Conservation (phyloP, 2,888 invertebrate genomes). For the Netelia inedita region DNA sequence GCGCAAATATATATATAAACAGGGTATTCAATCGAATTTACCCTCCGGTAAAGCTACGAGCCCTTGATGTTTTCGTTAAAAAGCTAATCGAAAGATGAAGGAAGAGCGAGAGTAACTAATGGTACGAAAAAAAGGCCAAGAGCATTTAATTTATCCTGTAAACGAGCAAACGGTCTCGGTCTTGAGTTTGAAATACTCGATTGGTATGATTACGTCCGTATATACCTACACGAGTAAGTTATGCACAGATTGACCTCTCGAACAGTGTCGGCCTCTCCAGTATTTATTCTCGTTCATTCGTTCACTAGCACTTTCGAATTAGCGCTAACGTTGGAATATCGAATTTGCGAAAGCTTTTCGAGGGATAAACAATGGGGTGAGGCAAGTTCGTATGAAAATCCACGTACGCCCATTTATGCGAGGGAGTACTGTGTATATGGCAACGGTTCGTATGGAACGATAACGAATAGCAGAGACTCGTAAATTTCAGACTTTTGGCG, state of each 20-base stretch:
- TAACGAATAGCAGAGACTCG: conserved; percentile 52
- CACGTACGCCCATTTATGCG: not conserved
- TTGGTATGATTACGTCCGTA: not conserved
- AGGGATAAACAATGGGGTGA: too few relatives aligned
- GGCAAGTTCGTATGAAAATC: not conserved
- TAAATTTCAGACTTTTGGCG: conserved; percentile 52
- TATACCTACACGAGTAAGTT: not conserved
- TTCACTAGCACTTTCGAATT: too few relatives aligned
- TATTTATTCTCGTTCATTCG: not conserved
- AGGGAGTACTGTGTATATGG: not conserved
- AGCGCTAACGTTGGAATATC: too few relatives aligned
- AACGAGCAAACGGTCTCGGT: not conserved
- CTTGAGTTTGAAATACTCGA: not conserved
- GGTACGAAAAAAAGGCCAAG: not conserved
- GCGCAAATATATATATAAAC: conserved; percentile 44
- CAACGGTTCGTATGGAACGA: conserved; percentile 10
- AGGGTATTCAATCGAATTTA: conserved; percentile 60
- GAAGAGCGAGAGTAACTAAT: conserved; percentile 15
- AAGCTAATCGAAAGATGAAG: conserved; percentile 39
- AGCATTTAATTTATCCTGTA: not conserved
- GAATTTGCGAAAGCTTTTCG: too few relatives aligned
- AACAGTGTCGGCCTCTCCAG: too few relatives aligned
- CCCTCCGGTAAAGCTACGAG: conserved; percentile 41
- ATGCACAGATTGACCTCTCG: not conserved
- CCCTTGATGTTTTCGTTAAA: conserved; percentile 64